Evolutionary conservation across 2,797 vertebrate species (phyloP).

Genomic region (Morus bassanus): DNA sequence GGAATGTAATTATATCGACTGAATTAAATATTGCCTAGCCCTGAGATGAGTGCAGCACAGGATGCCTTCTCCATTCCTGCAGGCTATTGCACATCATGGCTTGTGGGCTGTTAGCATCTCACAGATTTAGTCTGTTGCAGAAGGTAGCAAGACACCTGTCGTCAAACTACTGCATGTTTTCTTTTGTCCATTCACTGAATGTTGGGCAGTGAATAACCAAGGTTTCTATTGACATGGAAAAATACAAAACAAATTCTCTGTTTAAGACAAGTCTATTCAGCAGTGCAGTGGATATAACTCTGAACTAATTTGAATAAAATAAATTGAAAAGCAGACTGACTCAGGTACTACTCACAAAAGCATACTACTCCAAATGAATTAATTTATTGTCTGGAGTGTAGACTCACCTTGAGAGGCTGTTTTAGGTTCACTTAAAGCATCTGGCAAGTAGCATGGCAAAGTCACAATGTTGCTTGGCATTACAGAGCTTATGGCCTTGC

Average conservation of each 20-base stretch:
- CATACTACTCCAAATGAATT: not conserved
- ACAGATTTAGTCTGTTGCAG: not conserved
- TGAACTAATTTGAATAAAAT: not conserved
- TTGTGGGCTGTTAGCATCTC: not conserved
- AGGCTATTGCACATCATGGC: not conserved
- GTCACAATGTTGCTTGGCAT: not conserved
- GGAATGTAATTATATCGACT: not conserved
- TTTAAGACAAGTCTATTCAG: not conserved
- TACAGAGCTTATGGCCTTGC: not conserved
- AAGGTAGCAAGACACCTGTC: not conserved
- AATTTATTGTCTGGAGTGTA: not conserved
- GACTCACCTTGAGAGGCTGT: not conserved
- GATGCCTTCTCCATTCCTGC: not conserved
- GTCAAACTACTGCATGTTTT: not conserved
- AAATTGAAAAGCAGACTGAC: not conserved
- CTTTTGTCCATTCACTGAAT: not conserved
- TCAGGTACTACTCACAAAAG: not conserved
- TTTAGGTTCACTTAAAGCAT: not conserved
- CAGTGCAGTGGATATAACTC: not conserved
- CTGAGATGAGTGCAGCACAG: not conserved
- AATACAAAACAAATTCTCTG: not conserved
- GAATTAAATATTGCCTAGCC: not conserved
- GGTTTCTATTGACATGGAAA: not conserved
- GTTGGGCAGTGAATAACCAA: not conserved
- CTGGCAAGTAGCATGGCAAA: not conserved